phyloP scores from a whole-genome alignment of 2,797 vertebrate species.

The Notolepis coatsorum region DNA sequence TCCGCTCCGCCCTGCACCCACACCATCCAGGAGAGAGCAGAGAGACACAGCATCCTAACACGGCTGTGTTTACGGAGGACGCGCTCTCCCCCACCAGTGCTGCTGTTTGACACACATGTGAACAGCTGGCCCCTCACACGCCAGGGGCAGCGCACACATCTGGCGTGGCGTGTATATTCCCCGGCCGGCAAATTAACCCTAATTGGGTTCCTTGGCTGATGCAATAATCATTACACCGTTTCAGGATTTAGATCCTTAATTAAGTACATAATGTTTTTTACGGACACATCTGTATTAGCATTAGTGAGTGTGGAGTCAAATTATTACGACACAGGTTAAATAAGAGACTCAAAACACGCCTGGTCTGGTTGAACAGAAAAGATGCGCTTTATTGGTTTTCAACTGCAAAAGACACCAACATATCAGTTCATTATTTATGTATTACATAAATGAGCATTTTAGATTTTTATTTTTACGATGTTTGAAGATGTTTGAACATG shows the following conservation, averaged over 20 bases:
- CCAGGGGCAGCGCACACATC: slow-evolving; percentile 61
- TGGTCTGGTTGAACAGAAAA: slow-evolving; percentile 37
- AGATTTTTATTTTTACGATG: slow-evolving; percentile 20
- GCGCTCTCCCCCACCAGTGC: slow-evolving; percentile 17
- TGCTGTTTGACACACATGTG: slow-evolving; percentile 32
- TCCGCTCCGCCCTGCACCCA: no score
- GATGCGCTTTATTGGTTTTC: slow-evolving; percentile 58
- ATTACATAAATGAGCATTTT: slow-evolving; percentile 4
- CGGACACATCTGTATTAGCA: slow-evolving; percentile 21
- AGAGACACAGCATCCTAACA: not conserved
- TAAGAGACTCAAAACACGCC: slow-evolving; percentile 27
- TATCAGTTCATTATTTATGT: slow-evolving; percentile 3
- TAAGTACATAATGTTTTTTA: slow-evolving; percentile 29
- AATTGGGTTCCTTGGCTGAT: slow-evolving; percentile 66
- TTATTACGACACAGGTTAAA: slow-evolving; percentile 22
- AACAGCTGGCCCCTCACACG: slow-evolving; percentile 54
- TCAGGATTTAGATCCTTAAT: slow-evolving; percentile 44
- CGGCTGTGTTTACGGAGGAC: slow-evolving; percentile 16
- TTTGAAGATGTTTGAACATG: slow-evolving; percentile 15
- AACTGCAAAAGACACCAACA: slow-evolving; percentile 25
- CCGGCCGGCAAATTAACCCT: slow-evolving; percentile 52
- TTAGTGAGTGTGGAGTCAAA: slow-evolving; percentile 15
- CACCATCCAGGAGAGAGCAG: no score
- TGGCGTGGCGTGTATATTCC: slow-evolving; percentile 54
- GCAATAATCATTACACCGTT: slow-evolving; percentile 43